These are phyloP conservation scores for Nannobrachium achirus DNA, from an alignment of 2,113 vertebrate species.

Conservation along the genomic window DNA sequence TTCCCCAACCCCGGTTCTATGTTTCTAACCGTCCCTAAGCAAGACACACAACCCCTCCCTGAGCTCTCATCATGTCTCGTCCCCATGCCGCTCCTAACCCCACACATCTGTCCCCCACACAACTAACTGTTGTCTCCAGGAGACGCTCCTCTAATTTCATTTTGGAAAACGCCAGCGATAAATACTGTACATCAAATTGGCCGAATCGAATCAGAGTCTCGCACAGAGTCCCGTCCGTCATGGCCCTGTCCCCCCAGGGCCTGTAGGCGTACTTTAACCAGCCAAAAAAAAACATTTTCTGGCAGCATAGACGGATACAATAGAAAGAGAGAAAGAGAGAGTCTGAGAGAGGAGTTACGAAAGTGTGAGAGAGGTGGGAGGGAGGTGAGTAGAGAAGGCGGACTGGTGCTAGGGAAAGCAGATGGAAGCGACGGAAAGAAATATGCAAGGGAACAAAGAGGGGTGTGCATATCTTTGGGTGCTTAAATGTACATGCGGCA, in stretches of 20 bases:
- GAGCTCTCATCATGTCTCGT: constrained; percentile 49
- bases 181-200: constrained; percentile 77
- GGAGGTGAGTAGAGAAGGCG: background rate
- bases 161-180: constrained; percentile 79
- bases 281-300: constrained; percentile 68
- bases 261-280: constrained; percentile 71
- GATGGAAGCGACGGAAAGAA: constrained; percentile 42
- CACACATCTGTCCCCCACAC: constrained; percentile 44
- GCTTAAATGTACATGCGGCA: constrained; percentile 30
- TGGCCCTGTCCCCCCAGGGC: constrained; percentile 64
- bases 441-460: constrained; percentile 42
- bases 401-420: constrained; percentile 38
- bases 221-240: constrained; percentile 72
- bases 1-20: constrained; percentile 28
- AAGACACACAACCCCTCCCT: too few species aligned
- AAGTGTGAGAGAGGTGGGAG: too few species aligned
- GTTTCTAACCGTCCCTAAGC: too few species aligned
- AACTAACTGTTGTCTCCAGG: constrained; percentile 72
- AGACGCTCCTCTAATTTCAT: constrained; percentile 77
- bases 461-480: constrained; percentile 39
- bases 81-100: constrained; percentile 35
- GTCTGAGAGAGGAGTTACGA: constrained; percentile 14
- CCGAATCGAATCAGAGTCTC: constrained; percentile 76
- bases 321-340: constrained; percentile 9
- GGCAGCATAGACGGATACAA: constrained; percentile 50